Base-by-base conservation (phyloP, 92 coral and sea anemone species). In the Phenganax stokvisi region DNA sequence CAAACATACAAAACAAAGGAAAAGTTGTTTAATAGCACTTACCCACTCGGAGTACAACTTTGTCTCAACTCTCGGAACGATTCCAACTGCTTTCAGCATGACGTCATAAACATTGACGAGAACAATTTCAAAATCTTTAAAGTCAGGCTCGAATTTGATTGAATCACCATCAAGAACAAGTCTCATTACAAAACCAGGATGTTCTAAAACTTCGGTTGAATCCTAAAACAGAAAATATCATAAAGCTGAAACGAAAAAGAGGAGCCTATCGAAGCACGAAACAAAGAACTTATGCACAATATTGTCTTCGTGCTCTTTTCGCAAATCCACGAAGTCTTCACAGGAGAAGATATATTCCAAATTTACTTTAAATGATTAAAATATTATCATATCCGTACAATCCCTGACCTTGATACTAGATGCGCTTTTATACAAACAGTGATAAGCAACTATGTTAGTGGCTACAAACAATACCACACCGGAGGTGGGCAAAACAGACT, bases 1-100 rank as follows among this genome's bases (percentile, higher is more conserved):
- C 27, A 11, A 65, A 28, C 25, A 44, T 65, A 65, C 71, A 65
- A 28, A 65, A 65, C 3, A 17, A 59, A 59, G n/a, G 65, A 20
- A 7, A 12, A 27, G 28, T 9, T 55, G 44, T 9, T 28, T 63
- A 54, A 0, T 54, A 65, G 20, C 20, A 62, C 96, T 89, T 77
- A 94, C 98, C 89, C 97, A 94, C 84, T 94, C 98, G 3, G 98
- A 94, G 82, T 94, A 94, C 51, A 94, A 90, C 64, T 94, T 94
- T 59, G 98, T 94, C 79, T 94, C 98, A 57, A 94, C 98, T 81
- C 98, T 86, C 8, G 98, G 98, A 13, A 94, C 96, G 57, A 94
- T 94, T 90, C 90, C 92, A 20, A 94, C 98, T 52, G 98, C 94
- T 61, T 94, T 94, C 85, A 90, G 73, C 98, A 94, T 92, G 12